Evolutionary conservation across 2,113 vertebrate genomes (phyloP).

Genomic region (Hemiprocne comata): DNA sequence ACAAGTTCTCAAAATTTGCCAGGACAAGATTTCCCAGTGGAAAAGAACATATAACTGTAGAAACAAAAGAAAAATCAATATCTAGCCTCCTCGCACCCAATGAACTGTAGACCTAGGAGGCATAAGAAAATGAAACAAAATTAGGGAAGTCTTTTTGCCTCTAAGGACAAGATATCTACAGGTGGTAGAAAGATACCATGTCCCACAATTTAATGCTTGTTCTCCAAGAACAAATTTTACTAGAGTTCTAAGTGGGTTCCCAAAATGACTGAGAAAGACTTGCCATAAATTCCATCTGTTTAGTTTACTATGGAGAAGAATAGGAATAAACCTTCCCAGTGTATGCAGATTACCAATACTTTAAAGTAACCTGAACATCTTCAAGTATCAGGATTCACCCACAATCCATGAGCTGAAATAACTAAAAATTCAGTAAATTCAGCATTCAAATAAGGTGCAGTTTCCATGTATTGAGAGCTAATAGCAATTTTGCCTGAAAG

Average conservation of each 20-base stretch:
- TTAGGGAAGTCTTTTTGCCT: not conserved
- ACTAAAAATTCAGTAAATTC: not conserved
- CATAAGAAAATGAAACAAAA: not conserved
- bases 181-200: not conserved
- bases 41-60: not conserved
- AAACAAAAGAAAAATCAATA: conserved; percentile 8
- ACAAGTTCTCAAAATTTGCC: not conserved
- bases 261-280: not conserved
- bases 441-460: not conserved
- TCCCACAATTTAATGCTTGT: not conserved
- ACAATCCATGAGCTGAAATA: not conserved
- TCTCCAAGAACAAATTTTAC: not conserved
- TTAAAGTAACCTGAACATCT: not conserved
- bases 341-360: not conserved
- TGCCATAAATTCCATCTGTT: not conserved
- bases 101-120: not conserved
- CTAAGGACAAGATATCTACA: not conserved
- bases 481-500: not conserved
- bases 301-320: not conserved
- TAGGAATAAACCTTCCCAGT: not conserved
- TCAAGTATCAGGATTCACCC: not conserved
- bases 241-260: not conserved
- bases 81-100: not conserved
- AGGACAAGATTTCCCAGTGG: not conserved
- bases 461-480: not conserved